These are phyloP conservation scores for Denticeps clupeoides DNA, from an alignment of 2,797 vertebrate species.

Conservation along the genomic window DNA sequence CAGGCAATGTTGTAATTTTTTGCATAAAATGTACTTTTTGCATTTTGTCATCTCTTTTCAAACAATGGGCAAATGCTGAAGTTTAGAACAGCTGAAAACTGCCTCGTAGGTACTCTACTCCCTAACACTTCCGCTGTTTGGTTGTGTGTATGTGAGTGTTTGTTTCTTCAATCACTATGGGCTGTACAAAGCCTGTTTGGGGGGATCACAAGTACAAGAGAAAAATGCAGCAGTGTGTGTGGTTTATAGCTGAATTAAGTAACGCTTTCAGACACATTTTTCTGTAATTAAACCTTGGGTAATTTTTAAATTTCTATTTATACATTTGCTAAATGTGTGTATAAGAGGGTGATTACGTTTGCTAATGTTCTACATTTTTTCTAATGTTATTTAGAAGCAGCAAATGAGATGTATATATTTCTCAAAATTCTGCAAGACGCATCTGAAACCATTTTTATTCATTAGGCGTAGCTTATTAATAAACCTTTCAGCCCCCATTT, in stretches of 20 bases:
- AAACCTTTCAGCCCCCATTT: conserved; percentile 1
- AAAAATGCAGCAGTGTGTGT: no score
- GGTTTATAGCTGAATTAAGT: no score
- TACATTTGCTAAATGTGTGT: conserved; percentile 1
- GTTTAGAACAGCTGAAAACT: no score
- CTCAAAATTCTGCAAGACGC: not conserved
- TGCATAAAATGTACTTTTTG: conserved; percentile 25
- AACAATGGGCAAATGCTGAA: no score
- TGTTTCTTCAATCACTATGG: not conserved
- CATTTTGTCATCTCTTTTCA: conserved; percentile 12
- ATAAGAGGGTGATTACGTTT: not conserved
- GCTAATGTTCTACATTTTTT: no score
- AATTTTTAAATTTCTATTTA: not conserved
- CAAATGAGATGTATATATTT: not conserved
- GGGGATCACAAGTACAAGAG: no score
- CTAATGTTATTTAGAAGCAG: conserved; percentile 2
- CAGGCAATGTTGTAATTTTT: no score
- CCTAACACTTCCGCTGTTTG: no score
- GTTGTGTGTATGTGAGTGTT: not conserved
- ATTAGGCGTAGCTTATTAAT: not conserved
- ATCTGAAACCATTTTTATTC: not conserved
- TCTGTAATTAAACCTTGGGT: conserved; percentile 8
- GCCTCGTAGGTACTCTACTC: no score
- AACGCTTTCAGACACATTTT: no score
- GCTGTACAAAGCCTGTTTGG: no score